A percentile compares a stretch with the other conserved stretches of the same genome.
Evolutionary conservation across 1,140 invertebrate species (phyloP).

Genomic region (Bombus breviceps): DNA sequence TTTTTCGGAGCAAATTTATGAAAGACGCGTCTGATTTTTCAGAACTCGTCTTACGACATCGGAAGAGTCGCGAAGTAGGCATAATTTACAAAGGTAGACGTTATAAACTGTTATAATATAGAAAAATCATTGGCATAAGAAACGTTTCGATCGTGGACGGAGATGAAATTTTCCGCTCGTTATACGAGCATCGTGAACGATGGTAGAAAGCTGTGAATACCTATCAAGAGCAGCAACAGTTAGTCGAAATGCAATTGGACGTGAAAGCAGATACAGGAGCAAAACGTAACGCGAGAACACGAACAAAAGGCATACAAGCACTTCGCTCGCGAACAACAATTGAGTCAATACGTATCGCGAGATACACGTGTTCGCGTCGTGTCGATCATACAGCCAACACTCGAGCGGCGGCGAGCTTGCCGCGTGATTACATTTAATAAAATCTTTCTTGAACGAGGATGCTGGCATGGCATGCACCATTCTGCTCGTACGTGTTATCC

Average conservation of each 20-base stretch:
- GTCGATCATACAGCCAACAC: conserved; percentile 12
- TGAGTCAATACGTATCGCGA: neutral
- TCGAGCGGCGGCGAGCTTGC: neutral
- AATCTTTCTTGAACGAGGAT: neutral
- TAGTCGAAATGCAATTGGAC: neutral
- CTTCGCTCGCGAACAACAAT: neutral
- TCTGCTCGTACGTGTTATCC: neutral
- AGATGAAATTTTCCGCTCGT: neutral
- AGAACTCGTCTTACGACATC: too few species aligned
- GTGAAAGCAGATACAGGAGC: neutral
- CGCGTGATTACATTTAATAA: conserved; percentile 16
- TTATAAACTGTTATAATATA: neutral
- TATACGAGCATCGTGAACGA: neutral
- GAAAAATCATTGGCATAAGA: neutral
- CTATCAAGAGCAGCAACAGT: neutral
- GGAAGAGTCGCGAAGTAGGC: too few species aligned
- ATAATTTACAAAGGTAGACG: too few species aligned
- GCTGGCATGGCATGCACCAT: neutral
- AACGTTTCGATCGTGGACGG: neutral
- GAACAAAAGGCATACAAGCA: neutral
- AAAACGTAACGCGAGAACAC: neutral
- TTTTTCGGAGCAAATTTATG: neutral
- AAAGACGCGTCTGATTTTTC: neutral
- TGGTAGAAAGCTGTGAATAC: too few species aligned
- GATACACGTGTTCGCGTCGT: neutral